These are phyloP conservation scores for Astreopora myriophthalma DNA, from an alignment of 64 coral and sea anemone species.

Conservation along the genomic window DNA sequence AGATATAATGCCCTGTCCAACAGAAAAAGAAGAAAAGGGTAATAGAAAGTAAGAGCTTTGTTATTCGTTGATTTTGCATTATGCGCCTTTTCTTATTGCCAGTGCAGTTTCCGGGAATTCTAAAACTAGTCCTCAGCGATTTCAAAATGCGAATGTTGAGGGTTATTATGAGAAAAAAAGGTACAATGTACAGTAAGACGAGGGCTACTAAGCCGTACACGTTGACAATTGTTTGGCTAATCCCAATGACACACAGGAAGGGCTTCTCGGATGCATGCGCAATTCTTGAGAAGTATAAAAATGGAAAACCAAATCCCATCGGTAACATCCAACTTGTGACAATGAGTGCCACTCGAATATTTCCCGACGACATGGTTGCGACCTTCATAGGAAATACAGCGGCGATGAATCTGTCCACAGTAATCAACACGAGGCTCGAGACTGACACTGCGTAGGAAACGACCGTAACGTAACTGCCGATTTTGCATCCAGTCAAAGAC, in stretches of 20 bases:
- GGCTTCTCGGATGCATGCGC: neutral
- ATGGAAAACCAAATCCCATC: neutral
- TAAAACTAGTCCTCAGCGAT: neutral
- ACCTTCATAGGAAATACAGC: neutral
- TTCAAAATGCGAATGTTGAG: neutral
- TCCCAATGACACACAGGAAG: neutral
- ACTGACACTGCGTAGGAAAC: neutral
- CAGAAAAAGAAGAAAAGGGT: neutral
- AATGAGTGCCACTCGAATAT: neutral
- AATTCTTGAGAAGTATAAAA: neutral
- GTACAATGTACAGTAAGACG: neutral
- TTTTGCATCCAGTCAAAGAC: neutral
- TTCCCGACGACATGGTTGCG: neutral
- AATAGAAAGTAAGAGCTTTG: neutral
- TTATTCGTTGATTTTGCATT: neutral
- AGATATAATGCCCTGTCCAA: neutral
- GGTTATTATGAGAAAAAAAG: neutral
- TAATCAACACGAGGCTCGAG: neutral
- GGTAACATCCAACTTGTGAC: neutral
- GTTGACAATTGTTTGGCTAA: neutral
- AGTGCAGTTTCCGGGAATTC: too few species aligned
- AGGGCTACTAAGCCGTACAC: neutral
- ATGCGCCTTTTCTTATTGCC: neutral
- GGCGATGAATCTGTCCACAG: neutral
- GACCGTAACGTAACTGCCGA: neutral